Evolutionary conservation across 1,140 invertebrate genomes (phyloP).

Genomic region (Rhynchophorus ferrugineus): DNA sequence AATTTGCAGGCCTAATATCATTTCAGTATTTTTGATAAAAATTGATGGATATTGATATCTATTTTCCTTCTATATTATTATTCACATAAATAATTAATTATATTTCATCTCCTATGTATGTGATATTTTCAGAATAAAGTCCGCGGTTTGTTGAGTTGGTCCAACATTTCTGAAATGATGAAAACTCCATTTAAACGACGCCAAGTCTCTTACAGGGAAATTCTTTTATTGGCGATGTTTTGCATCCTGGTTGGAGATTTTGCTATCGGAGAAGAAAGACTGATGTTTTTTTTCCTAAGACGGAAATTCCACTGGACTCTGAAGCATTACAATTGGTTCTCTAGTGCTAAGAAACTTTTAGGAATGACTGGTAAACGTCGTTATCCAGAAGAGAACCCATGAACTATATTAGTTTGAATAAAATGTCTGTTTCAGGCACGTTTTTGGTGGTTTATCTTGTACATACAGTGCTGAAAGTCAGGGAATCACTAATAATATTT

Average conservation of each 20-base stretch:
- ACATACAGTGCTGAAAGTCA: conserved; percentile 43
- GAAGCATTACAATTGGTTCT: conserved; percentile 50
- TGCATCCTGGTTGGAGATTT: conserved; percentile 47
- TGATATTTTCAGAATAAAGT: conserved; percentile 38
- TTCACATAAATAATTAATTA: too few species aligned
- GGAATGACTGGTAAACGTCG: conserved; percentile 34
- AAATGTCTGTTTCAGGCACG: conserved; percentile 45
- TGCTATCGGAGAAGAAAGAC: conserved; percentile 49
- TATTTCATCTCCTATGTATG: too few species aligned
- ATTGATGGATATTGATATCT: too few species aligned
- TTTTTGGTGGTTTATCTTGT: conserved; percentile 46
- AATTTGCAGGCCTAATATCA: too few species aligned
- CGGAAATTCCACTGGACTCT: conserved; percentile 60
- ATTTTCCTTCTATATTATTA: too few species aligned
- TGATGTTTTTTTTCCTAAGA: conserved; percentile 56
- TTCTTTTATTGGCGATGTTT: conserved; percentile 53
- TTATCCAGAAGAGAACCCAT: too few species aligned
- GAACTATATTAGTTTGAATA: too few species aligned
- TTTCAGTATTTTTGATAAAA: too few species aligned
- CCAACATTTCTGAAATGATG: conserved; percentile 52
- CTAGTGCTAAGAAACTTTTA: conserved; percentile 40
- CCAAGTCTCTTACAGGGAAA: conserved; percentile 49
- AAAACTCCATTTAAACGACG: conserved; percentile 51
- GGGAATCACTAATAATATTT: conserved; percentile 43
- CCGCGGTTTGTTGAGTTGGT: conserved; percentile 48